Evolutionary conservation across 2,888 invertebrate genomes (phyloP), one percentile per base, ranked within the genome.

Genomic region (Parasteatoda lunata): DNA sequence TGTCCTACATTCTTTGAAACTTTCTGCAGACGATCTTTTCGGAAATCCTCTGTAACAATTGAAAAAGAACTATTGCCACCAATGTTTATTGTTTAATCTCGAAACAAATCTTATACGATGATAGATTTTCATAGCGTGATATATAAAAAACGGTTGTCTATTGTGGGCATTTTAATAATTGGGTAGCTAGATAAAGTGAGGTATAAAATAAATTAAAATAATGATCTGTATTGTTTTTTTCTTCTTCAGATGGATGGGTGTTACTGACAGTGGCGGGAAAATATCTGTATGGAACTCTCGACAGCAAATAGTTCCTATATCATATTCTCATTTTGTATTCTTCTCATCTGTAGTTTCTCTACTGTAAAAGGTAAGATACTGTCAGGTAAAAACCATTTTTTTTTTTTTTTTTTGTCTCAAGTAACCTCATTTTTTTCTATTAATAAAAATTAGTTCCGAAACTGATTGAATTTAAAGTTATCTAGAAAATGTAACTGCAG

Each of bases 241-340:
- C n/a, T 73, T 69, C 76, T 80, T 4, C 70, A 85, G 85, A 85
- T 85, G 85, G 79, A 15, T 79, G 52, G 70, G 49, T 5, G 48
- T 78, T 47, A 47, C 9, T 76, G 70, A 85, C 54, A 76, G 70
- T 30, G 59, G 71, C 30, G 51, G 76, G 54, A 49, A 76, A 80
- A 9, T 51, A 76, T 70, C 80, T 80, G 85, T 54, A 85, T 85
- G 85, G 85, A 85, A 85, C 48, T 85, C 80, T 75, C 54, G 52
- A 51, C 64, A 49, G 66, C 73, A 47, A n/a, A 68, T 70, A 48
- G 30, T 70, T 70, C 85, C 71, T 45, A 51, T 48, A 69, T 76
- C 59, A 6, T 48, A 30, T 52, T 80, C 5, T 49, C 80, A 9
- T 7, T 71, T 11, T 54, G 76, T 52, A 11, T 79, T 5, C 45